Conservation (phyloP, 2,113 vertebrate genomes). For the Arvicanthis niloticus region DNA sequence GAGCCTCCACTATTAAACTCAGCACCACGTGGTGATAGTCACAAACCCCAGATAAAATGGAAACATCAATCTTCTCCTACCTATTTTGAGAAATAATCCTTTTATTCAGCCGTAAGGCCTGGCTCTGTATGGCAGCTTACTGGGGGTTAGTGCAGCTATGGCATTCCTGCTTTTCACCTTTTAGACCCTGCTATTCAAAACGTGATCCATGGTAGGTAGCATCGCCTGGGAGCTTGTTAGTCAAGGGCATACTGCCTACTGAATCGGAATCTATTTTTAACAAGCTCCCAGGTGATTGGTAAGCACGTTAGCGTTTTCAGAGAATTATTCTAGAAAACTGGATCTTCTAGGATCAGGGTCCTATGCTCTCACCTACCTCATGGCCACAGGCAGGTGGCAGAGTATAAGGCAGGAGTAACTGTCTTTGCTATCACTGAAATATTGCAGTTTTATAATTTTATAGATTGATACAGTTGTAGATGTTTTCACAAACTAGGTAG, state of each 20-base stretch:
- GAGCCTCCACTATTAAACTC: slow-evolving; percentile 45
- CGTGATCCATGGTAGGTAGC: not conserved
- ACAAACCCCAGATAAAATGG: slow-evolving; percentile 36
- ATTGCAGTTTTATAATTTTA: not conserved
- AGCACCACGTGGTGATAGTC: not conserved
- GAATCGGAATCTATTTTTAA: slow-evolving; percentile 60
- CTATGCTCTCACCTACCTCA: not conserved
- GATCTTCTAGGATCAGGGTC: not conserved
- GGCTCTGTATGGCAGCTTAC: not conserved
- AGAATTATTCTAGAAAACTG: slow-evolving; percentile 42
- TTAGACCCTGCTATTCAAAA: slow-evolving; percentile 24
- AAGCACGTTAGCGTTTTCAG: slow-evolving; percentile 31
- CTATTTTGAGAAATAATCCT: slow-evolving; percentile 38
- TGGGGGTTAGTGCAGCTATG: not conserved
- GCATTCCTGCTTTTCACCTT: not conserved
- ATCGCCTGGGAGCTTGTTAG: slow-evolving; percentile 49
- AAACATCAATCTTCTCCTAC: not conserved
- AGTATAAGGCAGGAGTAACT: not conserved
- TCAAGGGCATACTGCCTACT: not conserved
- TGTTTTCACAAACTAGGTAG: slow-evolving; percentile 9
- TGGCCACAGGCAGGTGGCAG: not conserved
- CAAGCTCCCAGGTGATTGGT: slow-evolving; percentile 26
- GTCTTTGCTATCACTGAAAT: not conserved
- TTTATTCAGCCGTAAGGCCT: not conserved
- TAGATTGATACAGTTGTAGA: not conserved